These are phyloP conservation scores for Brenthis daphne DNA, from an alignment of 2,888 invertebrate species.

Conservation along the genomic window DNA sequence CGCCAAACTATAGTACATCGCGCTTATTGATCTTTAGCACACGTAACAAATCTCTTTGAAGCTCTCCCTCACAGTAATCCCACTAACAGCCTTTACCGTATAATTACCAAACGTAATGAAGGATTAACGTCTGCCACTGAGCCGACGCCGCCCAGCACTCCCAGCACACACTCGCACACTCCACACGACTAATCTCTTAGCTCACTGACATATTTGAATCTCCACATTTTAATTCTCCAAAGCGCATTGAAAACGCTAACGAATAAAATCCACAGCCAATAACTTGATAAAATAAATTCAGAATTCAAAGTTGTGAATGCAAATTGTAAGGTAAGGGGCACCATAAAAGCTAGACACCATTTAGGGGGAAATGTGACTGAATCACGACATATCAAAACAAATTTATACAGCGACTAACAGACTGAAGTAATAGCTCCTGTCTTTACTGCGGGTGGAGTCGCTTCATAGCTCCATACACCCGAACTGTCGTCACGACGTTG, in stretches of 20 bases:
- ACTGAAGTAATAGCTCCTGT: neutral
- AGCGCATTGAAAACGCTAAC: conserved; percentile 6
- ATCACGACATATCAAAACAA: conserved; percentile 5
- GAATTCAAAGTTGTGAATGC: neutral
- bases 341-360: neutral
- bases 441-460: neutral
- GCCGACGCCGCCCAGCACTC: neutral
- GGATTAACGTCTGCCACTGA: conserved; percentile 14
- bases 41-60: conserved; percentile 20
- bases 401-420: neutral
- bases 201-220: conserved; percentile 14
- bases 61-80: conserved; percentile 13
- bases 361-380: neutral
- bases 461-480: neutral
- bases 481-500: neutral
- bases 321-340: conserved; percentile 7
- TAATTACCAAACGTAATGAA: conserved; percentile 21
- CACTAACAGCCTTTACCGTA: conserved; percentile 12
- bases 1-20: neutral
- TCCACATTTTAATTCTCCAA: conserved; percentile 16
- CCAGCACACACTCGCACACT: neutral
- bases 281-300: conserved; percentile 10
- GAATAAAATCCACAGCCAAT: conserved; percentile 22
- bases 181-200: conserved; percentile 16
- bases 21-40: neutral